phyloP scores from a whole-genome alignment of 2,113 vertebrate species.

The Phalacrocorax pelagicus region DNA sequence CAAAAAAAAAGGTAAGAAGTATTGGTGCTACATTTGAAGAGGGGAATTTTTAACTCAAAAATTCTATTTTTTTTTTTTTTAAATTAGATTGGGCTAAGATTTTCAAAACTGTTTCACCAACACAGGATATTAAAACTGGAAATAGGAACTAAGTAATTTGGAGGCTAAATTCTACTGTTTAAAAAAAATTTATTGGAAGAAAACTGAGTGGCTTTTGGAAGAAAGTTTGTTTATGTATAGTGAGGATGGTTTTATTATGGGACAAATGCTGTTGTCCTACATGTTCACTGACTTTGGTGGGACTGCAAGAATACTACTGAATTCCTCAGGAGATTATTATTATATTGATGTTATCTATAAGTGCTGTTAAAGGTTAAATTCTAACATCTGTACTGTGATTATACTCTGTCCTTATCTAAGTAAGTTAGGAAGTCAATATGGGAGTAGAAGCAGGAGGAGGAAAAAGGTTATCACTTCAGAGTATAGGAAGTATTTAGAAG shows the following conservation, averaged over 20 bases:
- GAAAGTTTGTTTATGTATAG: neutral
- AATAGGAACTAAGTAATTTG: neutral
- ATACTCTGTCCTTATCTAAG: neutral
- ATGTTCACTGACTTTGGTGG: neutral
- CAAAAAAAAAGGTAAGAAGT: neutral
- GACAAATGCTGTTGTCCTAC: neutral
- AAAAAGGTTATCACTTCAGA: neutral
- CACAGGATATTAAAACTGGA: neutral
- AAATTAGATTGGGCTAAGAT: neutral
- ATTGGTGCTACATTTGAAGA: neutral
- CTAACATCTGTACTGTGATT: neutral
- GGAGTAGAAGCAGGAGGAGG: neutral
- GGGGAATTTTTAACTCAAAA: neutral
- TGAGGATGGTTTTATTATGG: neutral
- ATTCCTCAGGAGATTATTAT: neutral
- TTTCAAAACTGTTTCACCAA: neutral
- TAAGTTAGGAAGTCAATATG: neutral
- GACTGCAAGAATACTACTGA: neutral
- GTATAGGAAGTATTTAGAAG: neutral
- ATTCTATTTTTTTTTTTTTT: neutral
- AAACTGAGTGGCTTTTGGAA: neutral
- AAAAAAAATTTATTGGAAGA: neutral
- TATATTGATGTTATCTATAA: neutral
- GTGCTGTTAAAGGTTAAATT: neutral
- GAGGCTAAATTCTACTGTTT: neutral